phyloP scores from a whole-genome alignment of 2,888 invertebrate species.

The Mythimna impura region DNA sequence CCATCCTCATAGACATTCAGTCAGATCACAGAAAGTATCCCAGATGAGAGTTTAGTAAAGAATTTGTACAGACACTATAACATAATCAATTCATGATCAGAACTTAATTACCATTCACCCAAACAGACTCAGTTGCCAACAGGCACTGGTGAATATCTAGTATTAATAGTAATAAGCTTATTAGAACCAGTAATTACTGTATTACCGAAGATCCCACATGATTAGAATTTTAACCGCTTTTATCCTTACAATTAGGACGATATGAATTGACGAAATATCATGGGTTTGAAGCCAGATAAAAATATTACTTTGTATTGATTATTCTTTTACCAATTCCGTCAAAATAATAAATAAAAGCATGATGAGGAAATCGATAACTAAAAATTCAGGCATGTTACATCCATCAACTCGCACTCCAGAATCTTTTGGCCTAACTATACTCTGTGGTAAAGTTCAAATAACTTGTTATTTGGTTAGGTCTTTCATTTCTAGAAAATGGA shows the following conservation, averaged over 20 bases:
- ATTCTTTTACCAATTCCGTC: too few species aligned
- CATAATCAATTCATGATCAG: background rate
- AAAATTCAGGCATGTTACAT: too few species aligned
- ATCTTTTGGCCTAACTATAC: background rate
- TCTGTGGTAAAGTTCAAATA: background rate
- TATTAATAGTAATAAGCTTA: slow-evolving; percentile 15
- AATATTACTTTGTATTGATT: too few species aligned
- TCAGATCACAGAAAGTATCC: too few species aligned
- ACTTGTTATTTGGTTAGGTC: background rate
- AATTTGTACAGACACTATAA: background rate
- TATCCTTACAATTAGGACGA: background rate
- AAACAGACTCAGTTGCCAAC: slow-evolving; percentile 16
- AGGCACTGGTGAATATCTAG: background rate
- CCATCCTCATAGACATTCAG: too few species aligned
- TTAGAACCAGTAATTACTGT: background rate
- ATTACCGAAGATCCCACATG: background rate
- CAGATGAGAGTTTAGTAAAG: too few species aligned
- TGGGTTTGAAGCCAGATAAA: background rate
- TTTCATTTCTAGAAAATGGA: background rate
- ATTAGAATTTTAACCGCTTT: background rate
- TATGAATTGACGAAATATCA: background rate
- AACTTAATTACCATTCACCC: slow-evolving; percentile 8
- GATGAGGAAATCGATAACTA: too few species aligned
- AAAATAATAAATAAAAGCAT: too few species aligned
- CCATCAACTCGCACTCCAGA: background rate